Percentiles rank a stretch among this genome's conserved stretches.
Conservation (phyloP, 2,888 invertebrate species). For the Acrocyrtus sp. region DNA sequence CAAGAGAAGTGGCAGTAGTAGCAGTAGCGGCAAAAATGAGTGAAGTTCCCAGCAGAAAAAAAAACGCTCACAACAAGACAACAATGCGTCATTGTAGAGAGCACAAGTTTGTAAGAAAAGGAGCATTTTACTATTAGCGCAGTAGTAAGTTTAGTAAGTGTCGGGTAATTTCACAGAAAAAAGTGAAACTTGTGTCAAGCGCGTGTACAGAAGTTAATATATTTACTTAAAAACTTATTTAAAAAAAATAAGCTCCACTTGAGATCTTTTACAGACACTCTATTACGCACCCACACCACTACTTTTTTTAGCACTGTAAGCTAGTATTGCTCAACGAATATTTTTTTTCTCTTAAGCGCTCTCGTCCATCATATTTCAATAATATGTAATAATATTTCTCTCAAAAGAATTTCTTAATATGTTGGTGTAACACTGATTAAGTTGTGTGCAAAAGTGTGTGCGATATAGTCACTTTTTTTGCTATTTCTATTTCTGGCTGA, state of each 20-base stretch:
- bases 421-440: too few species aligned
- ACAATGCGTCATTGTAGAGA: too few species aligned
- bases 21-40: not conserved
- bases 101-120: too few species aligned
- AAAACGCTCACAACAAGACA: not conserved
- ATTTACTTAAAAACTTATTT: conserved; percentile 14
- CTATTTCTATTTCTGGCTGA: not conserved
- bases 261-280: too few species aligned
- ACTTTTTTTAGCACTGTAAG: too few species aligned
- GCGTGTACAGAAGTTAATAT: conserved; percentile 21
- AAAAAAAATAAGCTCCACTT: too few species aligned
- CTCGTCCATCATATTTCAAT: too few species aligned
- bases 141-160: too few species aligned
- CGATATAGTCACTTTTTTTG: too few species aligned
- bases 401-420: not conserved
- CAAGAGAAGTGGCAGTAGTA: not conserved
- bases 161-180: conserved; percentile 35
- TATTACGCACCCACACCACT: too few species aligned
- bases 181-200: conserved; percentile 48
- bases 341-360: conserved; percentile 21
- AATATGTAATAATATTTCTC: too few species aligned
- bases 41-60: not conserved
- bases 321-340: conserved; percentile 12
- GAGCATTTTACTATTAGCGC: not conserved
- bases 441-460: not conserved